Evolutionary conservation across 2,888 invertebrate genomes (phyloP).

Genomic region (Stegophylla sp.): DNA sequence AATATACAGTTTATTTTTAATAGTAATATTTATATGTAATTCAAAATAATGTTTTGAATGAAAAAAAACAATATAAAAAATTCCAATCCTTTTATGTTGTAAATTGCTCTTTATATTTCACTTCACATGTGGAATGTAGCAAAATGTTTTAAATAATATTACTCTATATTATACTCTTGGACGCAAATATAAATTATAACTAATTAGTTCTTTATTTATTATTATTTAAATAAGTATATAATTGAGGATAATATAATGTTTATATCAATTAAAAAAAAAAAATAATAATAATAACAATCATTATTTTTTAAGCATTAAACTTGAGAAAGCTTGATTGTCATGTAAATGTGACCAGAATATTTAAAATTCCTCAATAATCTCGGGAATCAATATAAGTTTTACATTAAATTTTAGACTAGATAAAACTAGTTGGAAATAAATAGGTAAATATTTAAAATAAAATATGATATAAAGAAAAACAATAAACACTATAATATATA

Average conservation of each 20-base stretch:
- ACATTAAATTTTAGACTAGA: conserved; percentile 33
- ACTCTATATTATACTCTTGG: not conserved
- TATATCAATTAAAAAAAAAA: no score
- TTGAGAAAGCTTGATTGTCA: not conserved
- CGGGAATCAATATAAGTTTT: not conserved
- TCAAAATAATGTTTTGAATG: not conserved
- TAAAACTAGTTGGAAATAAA: conserved; percentile 18
- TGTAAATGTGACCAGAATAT: conserved; percentile 36
- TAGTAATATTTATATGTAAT: conserved; percentile 1
- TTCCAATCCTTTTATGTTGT: conserved; percentile 2
- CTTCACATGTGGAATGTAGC: conserved; percentile 14
- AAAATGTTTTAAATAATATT: not conserved
- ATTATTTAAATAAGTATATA: not conserved
- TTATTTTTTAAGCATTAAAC: not conserved
- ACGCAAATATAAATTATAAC: conserved; percentile 12
- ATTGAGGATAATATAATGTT: not conserved
- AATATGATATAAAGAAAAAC: not conserved
- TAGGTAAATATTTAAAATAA: not conserved
- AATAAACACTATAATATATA: no score
- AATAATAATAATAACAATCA: not conserved
- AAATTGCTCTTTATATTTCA: conserved; percentile 9
- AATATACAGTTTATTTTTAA: conserved; percentile 5
- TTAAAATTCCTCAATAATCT: not conserved
- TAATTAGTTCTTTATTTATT: not conserved
- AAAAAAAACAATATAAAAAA: conserved; percentile 6